These are phyloP conservation scores for Parnassius orleans DNA, from an alignment of 2,888 invertebrate genomes.

Conservation along the genomic window DNA sequence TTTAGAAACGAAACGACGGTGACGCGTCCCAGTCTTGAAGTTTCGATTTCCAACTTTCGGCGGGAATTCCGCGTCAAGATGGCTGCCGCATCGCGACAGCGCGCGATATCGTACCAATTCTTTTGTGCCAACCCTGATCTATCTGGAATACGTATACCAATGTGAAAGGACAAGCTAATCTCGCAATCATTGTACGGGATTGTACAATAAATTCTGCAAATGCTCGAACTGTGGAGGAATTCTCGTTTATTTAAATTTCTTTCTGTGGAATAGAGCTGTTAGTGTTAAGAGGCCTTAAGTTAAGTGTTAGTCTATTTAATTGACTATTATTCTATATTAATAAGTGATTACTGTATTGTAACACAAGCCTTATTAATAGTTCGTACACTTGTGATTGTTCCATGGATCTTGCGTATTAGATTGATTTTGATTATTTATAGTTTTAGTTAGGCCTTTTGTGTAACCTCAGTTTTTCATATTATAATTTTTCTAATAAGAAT, in stretches of 20 bases:
- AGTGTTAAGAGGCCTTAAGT: conserved; percentile 7
- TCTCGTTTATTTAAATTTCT: conserved; percentile 34
- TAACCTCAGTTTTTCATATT: no score
- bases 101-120: conserved; percentile 73
- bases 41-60: conserved; percentile 70
- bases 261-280: conserved; percentile 2
- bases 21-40: conserved; percentile 58
- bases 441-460: no score
- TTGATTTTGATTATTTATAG: no score
- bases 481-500: no score
- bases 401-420: no score
- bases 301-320: no score
- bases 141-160: conserved; percentile 59
- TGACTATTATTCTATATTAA: no score
- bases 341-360: no score
- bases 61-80: conserved; percentile 59
- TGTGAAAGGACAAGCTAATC: conserved; percentile 68
- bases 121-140: conserved; percentile 69
- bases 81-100: conserved; percentile 58
- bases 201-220: conserved; percentile 41
- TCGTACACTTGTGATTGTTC: no score
- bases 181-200: conserved; percentile 58
- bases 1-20: conserved; percentile 39
- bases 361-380: no score
- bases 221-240: conserved; percentile 30